Evolutionary conservation across 2,888 invertebrate species (phyloP), one percentile per base, ranked within the genome.

Genomic region (Leptinotarsa haldemani): DNA sequence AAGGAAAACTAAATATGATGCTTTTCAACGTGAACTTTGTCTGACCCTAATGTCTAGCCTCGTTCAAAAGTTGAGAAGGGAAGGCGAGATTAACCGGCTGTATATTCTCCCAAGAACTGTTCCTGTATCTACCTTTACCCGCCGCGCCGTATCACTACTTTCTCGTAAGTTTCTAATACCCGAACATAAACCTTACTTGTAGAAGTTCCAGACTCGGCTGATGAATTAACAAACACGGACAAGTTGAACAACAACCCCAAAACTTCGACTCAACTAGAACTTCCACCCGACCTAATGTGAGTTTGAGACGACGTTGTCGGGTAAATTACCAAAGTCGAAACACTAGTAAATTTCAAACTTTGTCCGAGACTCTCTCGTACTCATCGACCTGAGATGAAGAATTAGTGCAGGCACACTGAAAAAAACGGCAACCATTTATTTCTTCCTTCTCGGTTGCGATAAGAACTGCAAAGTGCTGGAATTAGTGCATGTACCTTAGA

Each of bases 381-480:
- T 22, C 0, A 22, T 22, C 22, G 18, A 56, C 20, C 20, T 22
- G 56, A 56, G 15, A 13, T 13, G 22, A 15, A 15, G 25, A 22
- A 22, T 56, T 22, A 22, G 56, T 13, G 15, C 56, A 56, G 22
- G 56, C 13, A 56, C 13, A 56, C 20, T 13, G 56, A 56, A 22
- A 22, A 22, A 18, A 56, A 22, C 15, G 56, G 3, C 56, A 25
- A 13, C 22, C 52, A 67, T 52, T 67, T 50, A 22, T 7, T 66
- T 52, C 4, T 50, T n/a, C 7, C 53, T 52, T 67, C 7, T 18
- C 15, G 40, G 12, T 52, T 53, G 30, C 18, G 53, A 67, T 67
- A 67, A 67, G 66, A 40, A n/a, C 4, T 53, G 67, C 18, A 52
- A 22, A 67, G 40, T 13, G 22, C 53, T 40, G 52, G 67, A 40